Conservation (phyloP, 2,113 vertebrate genomes). For the Elephantulus edwardii region DNA sequence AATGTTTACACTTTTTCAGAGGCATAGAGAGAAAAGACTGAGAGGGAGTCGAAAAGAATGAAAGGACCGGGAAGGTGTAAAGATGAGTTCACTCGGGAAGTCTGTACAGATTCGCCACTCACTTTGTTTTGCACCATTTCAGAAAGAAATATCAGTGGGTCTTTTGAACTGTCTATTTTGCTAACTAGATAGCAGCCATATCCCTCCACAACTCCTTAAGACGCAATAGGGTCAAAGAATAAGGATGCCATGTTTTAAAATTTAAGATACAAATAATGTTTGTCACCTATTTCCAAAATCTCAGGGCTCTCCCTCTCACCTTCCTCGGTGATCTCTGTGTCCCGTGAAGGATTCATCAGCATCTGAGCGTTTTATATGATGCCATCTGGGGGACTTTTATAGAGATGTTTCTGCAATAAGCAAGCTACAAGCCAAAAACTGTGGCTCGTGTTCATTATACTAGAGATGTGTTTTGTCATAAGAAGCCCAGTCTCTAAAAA, state of each 20-base stretch:
- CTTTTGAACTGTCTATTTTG: slow-evolving; percentile 45
- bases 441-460: background rate
- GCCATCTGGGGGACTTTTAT: slow-evolving; percentile 10
- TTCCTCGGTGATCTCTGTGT: background rate
- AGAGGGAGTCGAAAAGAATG: background rate
- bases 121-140: background rate
- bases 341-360: background rate
- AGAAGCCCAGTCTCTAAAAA: background rate
- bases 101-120: rapidly evolving
- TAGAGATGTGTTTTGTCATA: slow-evolving; percentile 14
- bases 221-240: slow-evolving; percentile 1
- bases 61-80: background rate
- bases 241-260: background rate
- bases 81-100: rapidly evolving
- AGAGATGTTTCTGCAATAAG: background rate
- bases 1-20: background rate
- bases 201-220: slow-evolving; percentile 6
- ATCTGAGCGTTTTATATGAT: background rate
- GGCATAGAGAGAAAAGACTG: background rate
- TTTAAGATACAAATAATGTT: background rate
- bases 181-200: background rate
- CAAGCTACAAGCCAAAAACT: background rate
- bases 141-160: background rate
- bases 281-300: background rate
- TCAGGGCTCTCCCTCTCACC: background rate